A percentile compares a stretch with the other conserved stretches of the same genome.
phyloP scores from a whole-genome alignment of 1,140 invertebrate species.

The Acromyrmex echinatior region DNA sequence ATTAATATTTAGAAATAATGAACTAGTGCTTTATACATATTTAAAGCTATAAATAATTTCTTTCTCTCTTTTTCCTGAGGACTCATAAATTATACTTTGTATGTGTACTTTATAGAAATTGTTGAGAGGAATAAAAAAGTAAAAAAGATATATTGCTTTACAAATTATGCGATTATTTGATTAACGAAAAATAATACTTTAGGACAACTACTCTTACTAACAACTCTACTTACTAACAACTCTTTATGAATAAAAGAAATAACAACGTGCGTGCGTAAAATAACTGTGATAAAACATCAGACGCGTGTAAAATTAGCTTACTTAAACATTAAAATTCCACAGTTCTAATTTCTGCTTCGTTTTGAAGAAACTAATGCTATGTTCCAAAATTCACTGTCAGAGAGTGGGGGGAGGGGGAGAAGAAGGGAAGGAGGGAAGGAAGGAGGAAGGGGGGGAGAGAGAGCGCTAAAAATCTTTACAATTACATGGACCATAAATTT shows the following conservation, averaged over 20 bases:
- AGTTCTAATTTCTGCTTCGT: no score
- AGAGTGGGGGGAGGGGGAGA: no score
- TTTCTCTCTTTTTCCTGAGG: neutral
- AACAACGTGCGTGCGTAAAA: neutral
- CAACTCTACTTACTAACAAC: neutral
- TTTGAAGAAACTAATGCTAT: no score
- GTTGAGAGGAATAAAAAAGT: neutral
- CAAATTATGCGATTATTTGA: neutral
- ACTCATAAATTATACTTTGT: neutral
- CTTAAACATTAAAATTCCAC: no score
- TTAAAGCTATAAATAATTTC: neutral
- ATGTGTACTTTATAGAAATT: neutral
- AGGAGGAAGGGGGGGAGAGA: no score
- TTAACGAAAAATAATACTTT: neutral
- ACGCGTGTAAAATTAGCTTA: no score
- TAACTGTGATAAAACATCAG: neutral
- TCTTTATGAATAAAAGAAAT: neutral
- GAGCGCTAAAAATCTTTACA: no score
- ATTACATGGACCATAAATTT: no score
- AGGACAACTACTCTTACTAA: neutral
- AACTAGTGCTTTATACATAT: neutral
- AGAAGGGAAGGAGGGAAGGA: no score
- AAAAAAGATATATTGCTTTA: neutral
- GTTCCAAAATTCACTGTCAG: no score
- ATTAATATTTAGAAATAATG: constrained; percentile 18